phyloP scores from a whole-genome alignment of 1,140 invertebrate species.

The Dendroctonus valens region DNA sequence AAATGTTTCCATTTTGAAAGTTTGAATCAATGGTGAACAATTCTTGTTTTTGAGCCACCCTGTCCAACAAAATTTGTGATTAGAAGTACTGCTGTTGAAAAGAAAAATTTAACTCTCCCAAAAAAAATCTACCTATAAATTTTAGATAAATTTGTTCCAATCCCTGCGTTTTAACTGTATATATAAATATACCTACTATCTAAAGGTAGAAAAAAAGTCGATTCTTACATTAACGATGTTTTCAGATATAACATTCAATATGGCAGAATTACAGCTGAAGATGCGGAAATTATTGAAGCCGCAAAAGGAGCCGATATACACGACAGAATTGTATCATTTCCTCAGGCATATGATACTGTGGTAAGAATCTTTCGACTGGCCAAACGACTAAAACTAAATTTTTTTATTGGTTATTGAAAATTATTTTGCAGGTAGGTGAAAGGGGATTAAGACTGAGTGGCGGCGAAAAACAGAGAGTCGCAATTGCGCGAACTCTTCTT shows the following conservation, averaged over 20 bases:
- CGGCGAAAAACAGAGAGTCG: slow-evolving; percentile 92
- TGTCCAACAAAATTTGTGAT: no score
- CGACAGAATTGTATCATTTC: slow-evolving; percentile 85
- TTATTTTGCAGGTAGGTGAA: slow-evolving; percentile 64
- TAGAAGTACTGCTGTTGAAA: no score
- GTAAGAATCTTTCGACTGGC: slow-evolving; percentile 40
- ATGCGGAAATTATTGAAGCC: slow-evolving; percentile 83
- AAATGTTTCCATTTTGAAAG: no score
- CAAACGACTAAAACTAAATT: not conserved
- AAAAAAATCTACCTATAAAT: no score
- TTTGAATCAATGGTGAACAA: no score
- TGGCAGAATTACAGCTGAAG: slow-evolving; percentile 73
- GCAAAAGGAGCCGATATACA: slow-evolving; percentile 93
- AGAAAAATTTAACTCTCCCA: no score
- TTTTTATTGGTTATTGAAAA: slow-evolving; percentile 4
- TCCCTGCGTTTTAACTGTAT: no score
- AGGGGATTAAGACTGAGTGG: slow-evolving; percentile 78
- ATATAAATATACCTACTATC: no score
- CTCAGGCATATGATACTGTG: slow-evolving; percentile 82
- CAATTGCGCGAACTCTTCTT: slow-evolving; percentile 86
- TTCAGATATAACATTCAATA: slow-evolving; percentile 93
- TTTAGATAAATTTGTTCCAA: no score
- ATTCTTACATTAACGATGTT: not conserved
- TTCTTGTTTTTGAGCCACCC: no score
- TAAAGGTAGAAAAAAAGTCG: no score